These are phyloP conservation scores for Drosophila mettleri DNA, from an alignment of 2,888 invertebrate species.

Conservation along the genomic window DNA sequence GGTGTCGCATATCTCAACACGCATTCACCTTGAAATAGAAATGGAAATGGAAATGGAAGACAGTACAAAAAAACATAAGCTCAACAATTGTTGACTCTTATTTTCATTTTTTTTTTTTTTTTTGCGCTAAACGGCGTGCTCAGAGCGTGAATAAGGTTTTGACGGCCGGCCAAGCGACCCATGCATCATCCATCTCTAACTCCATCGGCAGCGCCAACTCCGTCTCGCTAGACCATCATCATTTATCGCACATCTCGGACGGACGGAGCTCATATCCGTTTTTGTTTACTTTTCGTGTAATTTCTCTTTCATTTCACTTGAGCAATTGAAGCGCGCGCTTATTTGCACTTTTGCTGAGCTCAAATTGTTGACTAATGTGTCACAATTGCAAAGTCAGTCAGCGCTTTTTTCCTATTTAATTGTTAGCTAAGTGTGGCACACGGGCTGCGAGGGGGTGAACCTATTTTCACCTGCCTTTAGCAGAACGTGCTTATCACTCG, in stretches of 20 bases:
- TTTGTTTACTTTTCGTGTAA: conserved; percentile 76
- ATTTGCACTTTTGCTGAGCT: conserved; percentile 83
- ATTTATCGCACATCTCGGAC: conserved; percentile 48
- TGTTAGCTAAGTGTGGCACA: neutral
- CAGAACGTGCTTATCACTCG: conserved; percentile 69
- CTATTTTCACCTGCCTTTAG: conserved; percentile 54
- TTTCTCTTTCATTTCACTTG: conserved; percentile 84
- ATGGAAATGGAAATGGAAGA: conserved; percentile 47
- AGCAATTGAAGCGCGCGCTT: conserved; percentile 78
- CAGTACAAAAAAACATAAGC: conserved; percentile 12
- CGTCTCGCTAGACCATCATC: conserved; percentile 16
- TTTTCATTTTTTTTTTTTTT: neutral
- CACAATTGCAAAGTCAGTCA: conserved; percentile 79
- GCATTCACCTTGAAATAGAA: conserved; percentile 71
- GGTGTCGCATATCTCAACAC: conserved; percentile 23
- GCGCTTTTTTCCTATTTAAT: conserved; percentile 41
- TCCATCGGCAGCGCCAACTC: neutral
- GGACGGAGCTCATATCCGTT: conserved; percentile 55
- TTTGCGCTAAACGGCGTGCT: conserved; percentile 31
- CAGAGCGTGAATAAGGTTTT: conserved; percentile 43
- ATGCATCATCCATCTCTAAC: conserved; percentile 19
- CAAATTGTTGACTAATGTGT: conserved; percentile 83
- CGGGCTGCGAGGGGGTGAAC: neutral
- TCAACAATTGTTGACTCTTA: conserved; percentile 39
- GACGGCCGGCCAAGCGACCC: conserved; percentile 15